A percentile compares a stretch with the other conserved stretches of the same genome.
phyloP scores from a whole-genome alignment of 2,888 invertebrate genomes.

The Panzeria rudis region DNA sequence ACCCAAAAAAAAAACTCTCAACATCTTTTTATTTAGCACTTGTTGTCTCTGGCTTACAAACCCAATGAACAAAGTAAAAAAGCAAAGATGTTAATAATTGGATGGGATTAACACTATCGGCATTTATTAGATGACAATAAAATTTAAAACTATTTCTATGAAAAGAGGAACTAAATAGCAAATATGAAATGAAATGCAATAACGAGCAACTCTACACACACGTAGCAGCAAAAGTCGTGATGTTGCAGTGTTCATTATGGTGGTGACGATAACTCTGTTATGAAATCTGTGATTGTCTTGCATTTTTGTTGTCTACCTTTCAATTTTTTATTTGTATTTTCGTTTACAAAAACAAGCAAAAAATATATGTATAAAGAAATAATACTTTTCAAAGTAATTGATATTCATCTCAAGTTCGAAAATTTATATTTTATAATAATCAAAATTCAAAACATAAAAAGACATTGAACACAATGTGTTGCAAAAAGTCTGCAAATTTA shows the following conservation, averaged over 20 bases:
- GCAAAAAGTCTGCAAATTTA: slow-evolving; percentile 10
- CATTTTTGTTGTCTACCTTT: background rate
- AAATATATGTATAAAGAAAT: background rate
- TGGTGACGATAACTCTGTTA: slow-evolving; percentile 53
- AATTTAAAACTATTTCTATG: slow-evolving; percentile 16
- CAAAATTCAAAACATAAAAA: slow-evolving; percentile 13
- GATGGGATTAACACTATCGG: slow-evolving; percentile 8
- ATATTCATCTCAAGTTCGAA: slow-evolving; percentile 43
- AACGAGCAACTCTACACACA: no score
- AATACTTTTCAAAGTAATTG: slow-evolving; percentile 33
- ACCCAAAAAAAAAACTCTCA: background rate
- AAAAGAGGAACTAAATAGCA: slow-evolving; percentile 39
- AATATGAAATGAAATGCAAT: slow-evolving; percentile 14
- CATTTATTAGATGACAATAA: slow-evolving; percentile 16
- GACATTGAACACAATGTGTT: slow-evolving; percentile 3
- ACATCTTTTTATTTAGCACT: background rate
- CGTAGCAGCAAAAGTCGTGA: slow-evolving; percentile 8
- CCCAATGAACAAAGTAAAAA: slow-evolving; percentile 45
- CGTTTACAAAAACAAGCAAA: slow-evolving; percentile 1
- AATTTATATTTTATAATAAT: slow-evolving; percentile 18
- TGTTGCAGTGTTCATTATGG: slow-evolving; percentile 16
- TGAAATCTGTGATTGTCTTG: slow-evolving; percentile 44
- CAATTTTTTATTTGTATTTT: background rate
- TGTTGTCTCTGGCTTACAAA: slow-evolving; percentile 43
- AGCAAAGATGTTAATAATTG: slow-evolving; percentile 10